These are phyloP conservation scores for Phalacrocorax pelagicus DNA, from an alignment of 2,113 vertebrate genomes.

Conservation along the genomic window DNA sequence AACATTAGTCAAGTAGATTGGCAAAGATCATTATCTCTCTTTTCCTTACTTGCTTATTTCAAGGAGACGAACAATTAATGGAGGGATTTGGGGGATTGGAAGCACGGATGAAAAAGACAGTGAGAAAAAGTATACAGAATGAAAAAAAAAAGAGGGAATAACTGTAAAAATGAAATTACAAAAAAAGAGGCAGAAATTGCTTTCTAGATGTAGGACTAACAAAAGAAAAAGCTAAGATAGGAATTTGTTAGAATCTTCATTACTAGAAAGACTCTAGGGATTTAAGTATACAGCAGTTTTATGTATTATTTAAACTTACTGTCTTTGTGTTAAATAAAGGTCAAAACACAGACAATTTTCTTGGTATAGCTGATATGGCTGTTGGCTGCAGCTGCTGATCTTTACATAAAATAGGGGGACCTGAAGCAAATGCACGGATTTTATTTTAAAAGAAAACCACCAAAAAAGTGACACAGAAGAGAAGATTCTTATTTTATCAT, in stretches of 20 bases:
- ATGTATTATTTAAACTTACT: background rate
- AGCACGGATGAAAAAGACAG: background rate
- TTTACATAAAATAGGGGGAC: background rate
- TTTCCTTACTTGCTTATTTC: background rate
- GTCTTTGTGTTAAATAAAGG: slow-evolving; percentile 26
- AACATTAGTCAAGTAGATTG: background rate
- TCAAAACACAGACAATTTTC: background rate
- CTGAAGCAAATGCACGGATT: background rate
- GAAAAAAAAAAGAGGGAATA: background rate
- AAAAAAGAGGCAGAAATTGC: background rate
- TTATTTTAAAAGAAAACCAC: background rate
- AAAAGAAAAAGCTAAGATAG: background rate
- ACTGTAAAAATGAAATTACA: background rate
- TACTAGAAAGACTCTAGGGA: background rate
- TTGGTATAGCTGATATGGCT: slow-evolving; percentile 5
- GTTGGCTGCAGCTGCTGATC: background rate
- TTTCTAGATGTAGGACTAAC: background rate
- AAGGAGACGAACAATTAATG: background rate
- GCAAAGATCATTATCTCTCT: background rate
- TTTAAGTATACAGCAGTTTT: background rate
- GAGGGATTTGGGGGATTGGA: background rate
- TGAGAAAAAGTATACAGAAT: background rate
- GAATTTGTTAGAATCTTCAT: background rate
- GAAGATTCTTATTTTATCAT: background rate
- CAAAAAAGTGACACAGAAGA: background rate